Conservation (phyloP, 2,113 vertebrate species). For the Ptyas mucosa region DNA sequence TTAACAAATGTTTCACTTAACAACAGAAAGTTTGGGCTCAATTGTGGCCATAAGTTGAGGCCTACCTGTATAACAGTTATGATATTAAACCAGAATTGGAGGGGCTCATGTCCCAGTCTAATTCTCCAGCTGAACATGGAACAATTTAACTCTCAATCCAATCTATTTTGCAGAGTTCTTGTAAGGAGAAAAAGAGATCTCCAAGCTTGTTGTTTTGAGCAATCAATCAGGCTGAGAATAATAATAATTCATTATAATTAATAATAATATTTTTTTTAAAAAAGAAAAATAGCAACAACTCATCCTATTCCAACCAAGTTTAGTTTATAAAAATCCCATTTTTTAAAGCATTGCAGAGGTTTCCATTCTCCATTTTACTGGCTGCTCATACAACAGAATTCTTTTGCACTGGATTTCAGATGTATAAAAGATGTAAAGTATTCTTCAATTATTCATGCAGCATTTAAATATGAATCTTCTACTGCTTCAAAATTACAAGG, state of each 20-base stretch:
- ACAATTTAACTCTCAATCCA: background rate
- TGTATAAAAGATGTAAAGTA: conserved; percentile 51
- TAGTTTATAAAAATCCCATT: conserved; percentile 27
- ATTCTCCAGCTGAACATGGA: background rate
- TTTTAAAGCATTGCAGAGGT: background rate
- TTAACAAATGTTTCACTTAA: background rate
- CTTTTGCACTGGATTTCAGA: conserved; percentile 39
- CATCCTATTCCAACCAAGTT: background rate
- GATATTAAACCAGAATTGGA: background rate
- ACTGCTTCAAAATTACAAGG: background rate
- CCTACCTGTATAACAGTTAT: background rate
- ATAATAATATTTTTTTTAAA: background rate
- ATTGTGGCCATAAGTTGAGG: background rate
- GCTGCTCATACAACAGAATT: conserved; percentile 15
- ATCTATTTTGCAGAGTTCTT: background rate
- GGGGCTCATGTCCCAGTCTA: background rate
- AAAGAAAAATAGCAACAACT: background rate
- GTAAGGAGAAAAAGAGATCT: background rate
- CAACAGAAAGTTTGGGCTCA: background rate
- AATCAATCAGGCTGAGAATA: background rate
- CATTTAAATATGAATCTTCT: conserved; percentile 16
- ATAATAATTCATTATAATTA: background rate
- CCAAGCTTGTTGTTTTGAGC: background rate
- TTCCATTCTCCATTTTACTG: background rate
- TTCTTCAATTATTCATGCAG: conserved; percentile 47